Base-by-base conservation (phyloP, 2,888 invertebrate genomes). In the Trichopria drosophilae region DNA sequence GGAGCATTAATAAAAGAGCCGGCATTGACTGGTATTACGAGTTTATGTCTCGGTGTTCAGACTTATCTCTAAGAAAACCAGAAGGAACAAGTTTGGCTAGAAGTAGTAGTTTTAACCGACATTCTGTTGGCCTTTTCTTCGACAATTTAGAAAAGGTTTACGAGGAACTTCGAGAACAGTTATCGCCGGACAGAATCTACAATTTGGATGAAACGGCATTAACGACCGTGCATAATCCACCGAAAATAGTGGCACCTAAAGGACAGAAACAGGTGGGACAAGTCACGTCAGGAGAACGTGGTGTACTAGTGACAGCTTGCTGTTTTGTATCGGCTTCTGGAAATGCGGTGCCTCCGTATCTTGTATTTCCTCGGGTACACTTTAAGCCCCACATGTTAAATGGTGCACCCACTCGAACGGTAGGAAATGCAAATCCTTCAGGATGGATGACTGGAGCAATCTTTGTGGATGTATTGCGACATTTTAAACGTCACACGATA, bases 211-310 rank as follows among this genome's bases (percentile, higher is more conserved):
- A 65, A 44, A 62, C 58, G 10, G 63, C 59, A 1, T 22, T 64
- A 1, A 63, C 62, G 4, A 63, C 61, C 10, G 66, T n/a, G n/a
- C n/a, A n/a, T n/a, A n/a, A n/a, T n/a, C n/a, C n/a, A n/a, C 71
- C 73, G 10, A 53, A 64, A 57, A 53, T 76, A 24, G 52, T 76
- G 43, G 72, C 70, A 3, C 51, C 58, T 54, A 66, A 63, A 58
- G 74, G 75, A 28, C 41, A 45, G 4, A 68, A 66, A 44, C 73
- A 75, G 59, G 67, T 76, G 7, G 69, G 72, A 18, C 56, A 63
- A 4, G 46, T 73, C 20, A 72, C 70, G 13, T 74, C 72, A 9
- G 71, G 62, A 5, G 73, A 75, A 60, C 53, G 67, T 39, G 68
- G 69, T 16, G 62, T 60, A 15, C 35, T 71, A n/a, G 68, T 72